Conservation (phyloP, 2,113 vertebrate species). For the Poeciliopsis turrubarensis region DNA sequence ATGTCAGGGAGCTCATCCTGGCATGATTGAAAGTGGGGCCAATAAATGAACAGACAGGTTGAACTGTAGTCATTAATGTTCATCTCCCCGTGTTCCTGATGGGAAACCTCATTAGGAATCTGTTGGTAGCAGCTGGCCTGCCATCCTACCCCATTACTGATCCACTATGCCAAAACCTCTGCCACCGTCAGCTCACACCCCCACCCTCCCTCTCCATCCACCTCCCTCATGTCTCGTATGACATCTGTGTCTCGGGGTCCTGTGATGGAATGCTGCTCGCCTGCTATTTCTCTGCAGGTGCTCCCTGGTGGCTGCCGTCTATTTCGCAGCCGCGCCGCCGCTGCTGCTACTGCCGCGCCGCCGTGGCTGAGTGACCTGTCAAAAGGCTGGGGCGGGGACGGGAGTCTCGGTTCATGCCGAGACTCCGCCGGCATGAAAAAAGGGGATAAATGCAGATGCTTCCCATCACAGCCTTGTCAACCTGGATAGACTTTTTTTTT, state of each 20-base stretch:
- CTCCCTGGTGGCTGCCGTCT: conserved; percentile 61
- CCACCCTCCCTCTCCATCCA: conserved; percentile 52
- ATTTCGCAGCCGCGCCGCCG: conserved; percentile 34
- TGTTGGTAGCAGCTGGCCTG: conserved; percentile 73
- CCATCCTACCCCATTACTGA: conserved; percentile 64
- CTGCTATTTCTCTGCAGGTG: conserved; percentile 75
- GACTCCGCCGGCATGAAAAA: conserved; percentile 22
- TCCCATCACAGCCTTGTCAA: conserved; percentile 54
- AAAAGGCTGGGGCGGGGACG: conserved; percentile 29
- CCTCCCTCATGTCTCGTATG: conserved; percentile 69
- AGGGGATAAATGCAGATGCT: conserved; percentile 57
- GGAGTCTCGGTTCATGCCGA: conserved; percentile 57
- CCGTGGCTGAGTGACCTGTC: conserved; percentile 53
- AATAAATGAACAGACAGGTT: conserved; percentile 57
- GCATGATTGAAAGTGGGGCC: conserved; percentile 28
- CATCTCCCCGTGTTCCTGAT: conserved; percentile 64
- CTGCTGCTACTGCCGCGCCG: conserved; percentile 16
- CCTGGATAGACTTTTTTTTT: neutral
- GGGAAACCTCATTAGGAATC: conserved; percentile 73
- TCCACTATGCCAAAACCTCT: conserved; percentile 63
- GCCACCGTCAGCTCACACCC: conserved; percentile 20
- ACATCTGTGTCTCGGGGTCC: conserved; percentile 75
- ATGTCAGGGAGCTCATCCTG: conserved; percentile 10
- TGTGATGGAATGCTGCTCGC: conserved; percentile 79
- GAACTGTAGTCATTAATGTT: conserved; percentile 54